Evolutionary conservation across 2,797 vertebrate genomes (phyloP), one percentile per base, ranked within the genome.

Genomic region (Poeciliopsis presidionis): DNA sequence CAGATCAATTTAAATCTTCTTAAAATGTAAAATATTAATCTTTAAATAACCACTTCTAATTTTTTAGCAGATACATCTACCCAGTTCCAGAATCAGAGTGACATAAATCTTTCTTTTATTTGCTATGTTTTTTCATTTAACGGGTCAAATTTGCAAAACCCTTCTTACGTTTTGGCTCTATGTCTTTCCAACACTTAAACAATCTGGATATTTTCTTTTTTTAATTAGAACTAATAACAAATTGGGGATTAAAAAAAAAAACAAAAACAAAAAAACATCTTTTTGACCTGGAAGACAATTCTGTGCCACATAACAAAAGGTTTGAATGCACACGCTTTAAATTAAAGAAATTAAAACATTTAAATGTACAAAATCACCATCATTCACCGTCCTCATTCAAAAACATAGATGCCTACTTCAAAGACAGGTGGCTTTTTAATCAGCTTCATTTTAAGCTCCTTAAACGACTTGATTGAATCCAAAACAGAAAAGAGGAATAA

Each of bases 301-400:
- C 20, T 57, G 9, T 0, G 0, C 4, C 11, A 57, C 12, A 5
- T 57, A 20, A 28, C 12, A 28, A 57, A 13, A 57, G 0, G n/a
- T 28, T 28, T 14, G 25, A 28, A 57, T n/a, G 5, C 5, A 4
- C 55, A n/a, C 12, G 2, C 20, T 45, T 74, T 9, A 59, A 43
- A 36, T 86, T 67, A 77, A 28, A 72, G 13, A 8, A 8, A 47
- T 72, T 36, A n/a, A 72, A 2, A 36, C 47, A 65, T 78, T 69
- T 36, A 53, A 0, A 45, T 0, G 43, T 4, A 49, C 12, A 41
- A 22, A 7, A 74, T 74, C 72, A 46, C 3, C 51, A 74, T 77
- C 28, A 79, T 30, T 30, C n/a, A 39, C 18, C 16, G 57, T 33
- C 46, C n/a, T 53, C n/a, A 43, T 43, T 28, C 8, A 53, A 41